Evolutionary conservation across 2,797 vertebrate genomes (phyloP).

Genomic region (Anguilla marmorata): DNA sequence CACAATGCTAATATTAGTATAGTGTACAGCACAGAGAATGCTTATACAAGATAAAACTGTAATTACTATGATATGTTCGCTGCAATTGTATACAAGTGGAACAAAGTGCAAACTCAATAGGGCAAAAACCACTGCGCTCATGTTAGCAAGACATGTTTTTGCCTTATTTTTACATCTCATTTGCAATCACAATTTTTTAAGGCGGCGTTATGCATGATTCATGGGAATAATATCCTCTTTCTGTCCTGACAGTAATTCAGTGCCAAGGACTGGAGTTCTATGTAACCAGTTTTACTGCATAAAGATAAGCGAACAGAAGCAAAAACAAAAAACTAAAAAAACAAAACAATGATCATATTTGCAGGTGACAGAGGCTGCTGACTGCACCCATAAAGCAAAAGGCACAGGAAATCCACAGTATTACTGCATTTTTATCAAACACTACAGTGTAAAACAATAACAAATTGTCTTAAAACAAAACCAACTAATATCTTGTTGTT

Average conservation of each 20-base stretch:
- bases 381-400: neutral
- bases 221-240: neutral
- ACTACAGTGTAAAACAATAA: neutral
- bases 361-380: neutral
- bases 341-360: neutral
- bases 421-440: neutral
- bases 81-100: neutral
- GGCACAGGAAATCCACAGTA: neutral
- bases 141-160: neutral
- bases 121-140: neutral
- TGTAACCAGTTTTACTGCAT: neutral
- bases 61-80: neutral
- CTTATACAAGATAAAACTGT: neutral
- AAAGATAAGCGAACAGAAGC: neutral
- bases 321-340: neutral
- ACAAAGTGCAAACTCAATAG: neutral
- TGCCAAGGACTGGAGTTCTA: neutral
- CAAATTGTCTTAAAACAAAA: neutral
- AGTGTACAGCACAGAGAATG: neutral
- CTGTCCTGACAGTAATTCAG: neutral
- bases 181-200: neutral
- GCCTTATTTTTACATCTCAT: neutral
- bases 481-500: neutral
- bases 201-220: neutral
- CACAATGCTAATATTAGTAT: neutral